Percentiles rank a stretch among this genome's conserved stretches.
Evolutionary conservation across 64 coral and sea anemone species (phyloP).

Genomic region (Montipora foliosa): DNA sequence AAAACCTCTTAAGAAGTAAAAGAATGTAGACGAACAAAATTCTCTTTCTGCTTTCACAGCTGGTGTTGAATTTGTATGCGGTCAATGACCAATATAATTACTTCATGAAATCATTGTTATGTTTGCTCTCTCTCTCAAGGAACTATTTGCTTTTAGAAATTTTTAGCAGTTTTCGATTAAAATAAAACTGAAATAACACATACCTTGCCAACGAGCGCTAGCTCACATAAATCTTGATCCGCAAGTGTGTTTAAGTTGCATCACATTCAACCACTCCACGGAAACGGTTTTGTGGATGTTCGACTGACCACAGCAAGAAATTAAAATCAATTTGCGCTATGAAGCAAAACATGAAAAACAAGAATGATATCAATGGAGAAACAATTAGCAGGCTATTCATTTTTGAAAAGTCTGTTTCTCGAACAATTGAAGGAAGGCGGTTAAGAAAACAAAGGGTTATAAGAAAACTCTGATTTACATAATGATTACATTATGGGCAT

Average conservation of each 20-base stretch:
- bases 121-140: not conserved
- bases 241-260: not conserved
- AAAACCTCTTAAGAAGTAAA: not conserved
- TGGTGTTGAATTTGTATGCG: not conserved
- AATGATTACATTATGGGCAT: not conserved
- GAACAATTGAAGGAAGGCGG: not conserved
- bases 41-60: not conserved
- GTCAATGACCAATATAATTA: not conserved
- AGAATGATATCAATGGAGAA: not conserved
- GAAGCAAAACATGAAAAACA: not conserved
- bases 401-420: not conserved
- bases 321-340: conserved; percentile 4
- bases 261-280: not conserved
- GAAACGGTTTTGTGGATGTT: not conserved
- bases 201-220: not conserved
- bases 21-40: not conserved
- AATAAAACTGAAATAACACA: not conserved
- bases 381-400: conserved; percentile 34
- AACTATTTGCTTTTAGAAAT: not conserved
- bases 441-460: not conserved
- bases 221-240: not conserved
- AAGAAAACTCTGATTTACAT: not conserved
- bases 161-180: not conserved
- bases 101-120: not conserved
- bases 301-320: not conserved